Base-by-base conservation (phyloP, 2,888 invertebrate species). In the Hemicrepidius hirtus region DNA sequence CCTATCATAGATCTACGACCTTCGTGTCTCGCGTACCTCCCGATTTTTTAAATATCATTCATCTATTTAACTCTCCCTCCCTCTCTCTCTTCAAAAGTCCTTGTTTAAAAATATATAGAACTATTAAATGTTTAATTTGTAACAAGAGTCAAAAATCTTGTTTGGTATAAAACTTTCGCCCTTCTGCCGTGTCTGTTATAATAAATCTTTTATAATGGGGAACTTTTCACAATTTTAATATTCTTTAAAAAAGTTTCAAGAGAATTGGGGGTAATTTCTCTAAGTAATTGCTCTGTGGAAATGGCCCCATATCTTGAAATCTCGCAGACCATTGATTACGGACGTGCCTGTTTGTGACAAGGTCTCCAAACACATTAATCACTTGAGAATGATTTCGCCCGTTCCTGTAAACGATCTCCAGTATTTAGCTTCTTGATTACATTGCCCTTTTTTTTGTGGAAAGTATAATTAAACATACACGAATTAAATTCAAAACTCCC, bases 291-390 rank as follows among this genome's bases (percentile, higher is more conserved):
- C 60, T 41, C 60, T 24, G 13, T 13, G 41, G 28, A 18, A 57
- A 57, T 40, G 21, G 24, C 13, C 24, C 40, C 44, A 59, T 37
- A 59, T 44, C 60, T 59, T 9, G 20, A 68, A 68, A 59, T 59
- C 50, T 68, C 41, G 35, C 49, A 68, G 57, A 21, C 68, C 68
- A 68, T 68, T 68, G 68, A 68, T 68, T 68, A 49, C 55, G 21
- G 44, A 44, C 21, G 49, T 46, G 44, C 13, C 68, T 68, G 68
- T 35, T 68, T 37, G 49, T 59, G 68, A 68, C 68, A 68, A 60
- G 59, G 59, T 57, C 57, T 66, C 20, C 55, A 66, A 66, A 49
- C 60, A 49, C 68, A 60, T 68, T 68, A 68, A 68, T 68, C 68
- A 68, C 60, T 59, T 55, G 55, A 66, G 66, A 55, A 55, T 68